phyloP scores from a whole-genome alignment of 35 echinoderm and acorn worm species.

The Patiria miniata region DNA sequence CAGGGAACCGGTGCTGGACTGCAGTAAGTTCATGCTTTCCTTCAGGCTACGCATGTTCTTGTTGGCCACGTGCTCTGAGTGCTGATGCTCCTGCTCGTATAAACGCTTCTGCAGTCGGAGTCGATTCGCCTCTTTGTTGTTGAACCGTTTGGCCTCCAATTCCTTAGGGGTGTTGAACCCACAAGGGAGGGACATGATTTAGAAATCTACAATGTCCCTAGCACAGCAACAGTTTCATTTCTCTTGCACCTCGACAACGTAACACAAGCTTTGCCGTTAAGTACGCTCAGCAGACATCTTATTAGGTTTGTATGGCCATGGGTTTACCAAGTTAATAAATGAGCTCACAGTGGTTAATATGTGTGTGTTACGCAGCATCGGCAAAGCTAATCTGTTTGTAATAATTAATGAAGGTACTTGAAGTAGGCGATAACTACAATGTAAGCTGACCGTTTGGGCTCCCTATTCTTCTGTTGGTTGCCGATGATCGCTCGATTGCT shows the following conservation, averaged over 20 bases:
- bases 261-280: too few relatives aligned
- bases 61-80: constrained; percentile 64
- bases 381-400: constrained; percentile 1
- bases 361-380: background rate
- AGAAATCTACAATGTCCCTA: background rate
- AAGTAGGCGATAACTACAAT: background rate
- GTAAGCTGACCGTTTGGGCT: background rate
- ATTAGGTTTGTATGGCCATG: background rate
- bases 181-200: background rate
- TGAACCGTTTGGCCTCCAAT: constrained; percentile 60
- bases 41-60: constrained; percentile 61
- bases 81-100: constrained; percentile 57
- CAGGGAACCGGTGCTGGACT: constrained; percentile 54
- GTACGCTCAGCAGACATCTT: too few relatives aligned
- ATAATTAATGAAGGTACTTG: constrained; percentile 29
- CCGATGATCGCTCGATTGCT: constrained; percentile 2
- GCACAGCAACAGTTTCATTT: too few relatives aligned
- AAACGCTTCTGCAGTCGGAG: constrained; percentile 36
- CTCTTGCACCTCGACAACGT: too few relatives aligned
- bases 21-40: constrained; percentile 53
- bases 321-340: background rate
- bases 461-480: background rate
- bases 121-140: constrained; percentile 76
- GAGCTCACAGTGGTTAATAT: background rate
- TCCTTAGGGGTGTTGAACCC: constrained; percentile 70